phyloP scores from a whole-genome alignment of 2,113 vertebrate genomes.

The Gnathonemus echidnorhynchus region DNA sequence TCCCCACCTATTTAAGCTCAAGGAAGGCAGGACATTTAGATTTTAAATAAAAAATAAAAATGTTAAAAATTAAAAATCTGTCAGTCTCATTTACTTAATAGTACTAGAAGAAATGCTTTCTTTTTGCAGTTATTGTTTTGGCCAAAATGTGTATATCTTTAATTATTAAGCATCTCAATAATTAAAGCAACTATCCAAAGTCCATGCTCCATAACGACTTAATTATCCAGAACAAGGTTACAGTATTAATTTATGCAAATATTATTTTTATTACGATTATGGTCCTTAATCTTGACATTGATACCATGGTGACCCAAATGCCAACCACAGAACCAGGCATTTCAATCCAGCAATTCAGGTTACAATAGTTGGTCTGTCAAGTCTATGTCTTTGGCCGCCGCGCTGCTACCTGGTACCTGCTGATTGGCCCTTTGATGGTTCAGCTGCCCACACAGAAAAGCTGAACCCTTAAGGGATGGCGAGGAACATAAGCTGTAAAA shows the following conservation, averaged over 20 bases:
- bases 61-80: conserved; percentile 37
- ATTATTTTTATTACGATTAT: background rate
- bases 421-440: background rate
- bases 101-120: background rate
- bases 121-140: conserved; percentile 36
- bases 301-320: background rate
- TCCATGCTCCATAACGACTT: background rate
- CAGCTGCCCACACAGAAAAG: background rate
- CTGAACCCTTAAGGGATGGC: background rate
- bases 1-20: background rate
- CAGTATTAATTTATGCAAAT: background rate
- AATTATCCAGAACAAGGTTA: background rate
- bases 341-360: conserved; percentile 32
- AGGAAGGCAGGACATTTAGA: background rate
- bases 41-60: background rate
- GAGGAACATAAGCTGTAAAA: background rate
- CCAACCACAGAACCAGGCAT: conserved; percentile 33
- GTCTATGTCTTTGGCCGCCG: background rate
- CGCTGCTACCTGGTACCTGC: background rate
- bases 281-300: background rate
- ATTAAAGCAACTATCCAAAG: background rate
- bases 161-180: background rate
- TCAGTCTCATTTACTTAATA: background rate
- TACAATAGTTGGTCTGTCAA: background rate
- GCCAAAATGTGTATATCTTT: conserved; percentile 39